A percentile compares a stretch with the other conserved stretches of the same genome.
Conservation (phyloP, 2,113 vertebrate species). For the Dendropsophus ebraccatus region DNA sequence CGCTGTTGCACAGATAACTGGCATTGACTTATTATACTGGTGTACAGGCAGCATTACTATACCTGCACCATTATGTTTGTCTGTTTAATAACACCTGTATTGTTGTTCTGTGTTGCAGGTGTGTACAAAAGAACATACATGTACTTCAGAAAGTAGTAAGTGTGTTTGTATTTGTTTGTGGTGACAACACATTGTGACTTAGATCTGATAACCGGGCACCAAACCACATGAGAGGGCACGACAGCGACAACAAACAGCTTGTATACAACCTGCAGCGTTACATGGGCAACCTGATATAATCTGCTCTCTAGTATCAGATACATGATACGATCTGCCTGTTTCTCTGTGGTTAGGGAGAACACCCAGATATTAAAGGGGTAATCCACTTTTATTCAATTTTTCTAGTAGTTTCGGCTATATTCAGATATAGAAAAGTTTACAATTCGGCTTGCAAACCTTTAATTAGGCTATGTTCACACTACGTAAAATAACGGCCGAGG, state of each 20-base stretch:
- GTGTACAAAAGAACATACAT: constrained; percentile 42
- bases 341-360: background rate
- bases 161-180: constrained; percentile 51
- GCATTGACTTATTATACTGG: background rate
- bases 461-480: no score
- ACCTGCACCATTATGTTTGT: background rate
- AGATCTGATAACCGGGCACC: constrained; percentile 16
- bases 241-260: constrained; percentile 3
- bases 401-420: no score
- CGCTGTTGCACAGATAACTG: background rate
- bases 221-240: constrained; percentile 33
- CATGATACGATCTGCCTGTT: background rate
- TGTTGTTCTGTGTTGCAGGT: constrained; percentile 27
- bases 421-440: no score
- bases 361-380: background rate
- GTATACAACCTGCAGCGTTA: background rate
- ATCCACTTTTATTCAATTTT: no score
- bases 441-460: no score
- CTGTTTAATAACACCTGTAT: background rate
- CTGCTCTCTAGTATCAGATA: background rate
- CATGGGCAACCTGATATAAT: background rate
- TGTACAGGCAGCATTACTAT: background rate
- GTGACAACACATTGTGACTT: background rate
- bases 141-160: constrained; percentile 56
- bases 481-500: no score